Base-by-base conservation (phyloP, 1,140 invertebrate species). In the Diplogasteroides magnus region DNA sequence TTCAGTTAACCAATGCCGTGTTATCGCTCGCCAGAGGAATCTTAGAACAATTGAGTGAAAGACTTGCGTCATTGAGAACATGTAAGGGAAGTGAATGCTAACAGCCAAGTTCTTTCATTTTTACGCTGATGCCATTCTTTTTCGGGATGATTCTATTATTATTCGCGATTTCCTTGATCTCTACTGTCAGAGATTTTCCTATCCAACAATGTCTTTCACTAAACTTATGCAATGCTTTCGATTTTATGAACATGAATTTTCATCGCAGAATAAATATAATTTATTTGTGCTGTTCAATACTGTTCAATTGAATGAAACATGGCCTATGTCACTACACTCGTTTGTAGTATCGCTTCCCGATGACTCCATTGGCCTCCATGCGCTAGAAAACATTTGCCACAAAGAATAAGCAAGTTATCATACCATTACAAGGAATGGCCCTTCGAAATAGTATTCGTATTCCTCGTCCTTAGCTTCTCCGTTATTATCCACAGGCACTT, bases 361-460 rank as follows among this genome's bases (percentile, higher is more conserved):
- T 61, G 66, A 74, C 63, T 26, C 70, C 70, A 48, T 74, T 74
- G 61, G 31, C 64, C 48, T 60, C 66, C 73, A 74, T 74, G n/a
- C 58, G 27, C 73, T 74, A 56, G 0, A 74, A 72, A 55, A 15
- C 25, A 69, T 11, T 61, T 23, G 59, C 32, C 23, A 61, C 61
- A 64, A 3, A 37, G 15, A 67, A 19, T 61, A 61, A 1, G 0
- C 25, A 61, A 61, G 6, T 15, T 61, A 26, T 1, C 66, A 32
- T 28, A 72, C 71, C 67, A 71, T 55, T 29, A 74, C 48, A 62
- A 74, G 73, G 65, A 68, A 68, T 13, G 73, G 69, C 29, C 70
- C 70, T 28, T 72, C 70, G 64, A 74, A 68, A n/a, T 37, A 25
- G 68, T 74, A 74, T 61, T 74, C 72, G 70, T 73, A 74, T 70